Evolutionary conservation across 1,140 invertebrate genomes (phyloP), one percentile per base, ranked within the genome.

Genomic region (Cotesia chilonis): DNA sequence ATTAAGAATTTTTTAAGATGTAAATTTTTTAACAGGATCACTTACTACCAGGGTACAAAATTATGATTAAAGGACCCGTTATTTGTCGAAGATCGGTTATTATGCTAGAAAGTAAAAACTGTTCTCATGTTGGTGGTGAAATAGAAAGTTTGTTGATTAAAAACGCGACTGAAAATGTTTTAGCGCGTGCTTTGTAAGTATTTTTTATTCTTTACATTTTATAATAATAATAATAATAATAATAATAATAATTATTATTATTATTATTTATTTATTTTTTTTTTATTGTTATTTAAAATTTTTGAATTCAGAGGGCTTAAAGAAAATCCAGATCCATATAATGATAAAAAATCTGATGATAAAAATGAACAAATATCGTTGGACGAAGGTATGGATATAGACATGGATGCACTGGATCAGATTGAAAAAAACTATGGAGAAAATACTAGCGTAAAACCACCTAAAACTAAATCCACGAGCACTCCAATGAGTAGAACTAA

Each of bases 51-150:
- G 90, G 90, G 66, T 83, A 77, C 37, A 85, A 86, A 71, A 20
- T 87, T 47, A 81, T 90, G 78, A 80, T 91, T 79, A 87, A 84
- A 75, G 94, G 94, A 10, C 91, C 91, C 35, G 82, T 95, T 3
- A 85, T 88, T 74, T 93, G 93, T 80, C 89, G 93, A 59, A 87
- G 89, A 73, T 93, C 94, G 4, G 85, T 94, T 47, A 79, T 95
- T 12, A 84, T 95, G 76, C 83, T 95, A 38, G 90, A 90, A 76
- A 86, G 89, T 66, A 82, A 85, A 52, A 90, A 92, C 87, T 88
- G 70, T 6, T 66, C 9, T 36, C 80, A 94, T 59, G 78, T 94
- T 2, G 94, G 93, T 1, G 94, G 94, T 17, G 92, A 94, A 86
- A 92, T 95, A 1, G 92, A 93, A 47, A 83, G 84, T 72, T 75